Evolutionary conservation across 2,113 vertebrate species (phyloP).

Genomic region (Cebus imitator): DNA sequence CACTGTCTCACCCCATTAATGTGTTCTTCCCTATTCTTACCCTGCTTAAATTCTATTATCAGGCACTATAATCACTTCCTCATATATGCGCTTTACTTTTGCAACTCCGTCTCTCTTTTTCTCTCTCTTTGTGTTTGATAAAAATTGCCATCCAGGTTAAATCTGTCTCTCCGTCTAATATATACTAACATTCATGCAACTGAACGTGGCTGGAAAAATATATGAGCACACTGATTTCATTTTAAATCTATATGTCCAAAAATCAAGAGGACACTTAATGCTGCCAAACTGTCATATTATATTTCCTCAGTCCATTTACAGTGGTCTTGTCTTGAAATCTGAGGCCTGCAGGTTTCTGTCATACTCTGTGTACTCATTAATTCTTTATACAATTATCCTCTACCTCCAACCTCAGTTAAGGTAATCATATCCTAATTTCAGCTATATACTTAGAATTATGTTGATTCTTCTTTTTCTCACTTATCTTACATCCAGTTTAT

Average conservation of each 20-base stretch:
- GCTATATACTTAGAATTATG: background rate
- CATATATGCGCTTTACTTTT: too few species aligned
- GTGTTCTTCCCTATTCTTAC: rapidly evolving
- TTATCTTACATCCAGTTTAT: background rate
- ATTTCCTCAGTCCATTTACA: too few species aligned
- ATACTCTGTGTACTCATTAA: background rate
- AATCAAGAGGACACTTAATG: background rate
- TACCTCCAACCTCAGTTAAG: background rate
- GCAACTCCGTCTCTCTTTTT: background rate
- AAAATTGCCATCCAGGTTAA: background rate
- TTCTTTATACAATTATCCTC: rapidly evolving
- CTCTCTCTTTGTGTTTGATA: background rate
- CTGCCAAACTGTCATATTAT: too few species aligned
- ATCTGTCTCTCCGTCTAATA: background rate
- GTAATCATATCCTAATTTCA: background rate
- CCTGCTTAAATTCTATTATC: background rate
- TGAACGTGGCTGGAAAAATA: background rate
- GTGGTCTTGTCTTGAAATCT: rapidly evolving
- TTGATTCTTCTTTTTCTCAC: background rate
- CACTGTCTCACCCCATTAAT: rapidly evolving
- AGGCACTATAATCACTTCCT: background rate
- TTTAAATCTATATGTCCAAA: background rate
- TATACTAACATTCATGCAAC: background rate
- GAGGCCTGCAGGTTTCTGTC: rapidly evolving
- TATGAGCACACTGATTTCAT: background rate